Evolutionary conservation across 1,140 invertebrate genomes (phyloP), one percentile per base, ranked within the genome.

Genomic region (Melipona quadrifasciata): DNA sequence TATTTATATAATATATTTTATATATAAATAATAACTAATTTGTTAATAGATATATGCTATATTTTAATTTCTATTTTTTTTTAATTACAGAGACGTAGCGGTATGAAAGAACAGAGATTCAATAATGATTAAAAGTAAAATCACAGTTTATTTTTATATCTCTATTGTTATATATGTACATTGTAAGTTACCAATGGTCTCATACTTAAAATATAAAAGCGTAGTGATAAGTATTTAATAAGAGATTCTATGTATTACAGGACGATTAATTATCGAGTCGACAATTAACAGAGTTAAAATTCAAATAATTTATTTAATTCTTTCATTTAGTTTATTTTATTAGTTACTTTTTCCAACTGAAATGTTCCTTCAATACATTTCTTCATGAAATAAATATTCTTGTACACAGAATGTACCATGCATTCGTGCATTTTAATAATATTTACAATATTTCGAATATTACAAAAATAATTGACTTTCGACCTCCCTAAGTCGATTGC

Each of bases 121-220:
- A 58, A 2, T 24, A 47, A n/a, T 17, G 8, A n/a, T 14, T 17
- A n/a, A 68, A 70, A 73, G 53, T 79, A 39, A 64, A 74, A 27
- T 58, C 68, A 84, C 67, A 79, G 19, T 61, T 79, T 61, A 34
- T 61, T 81, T 80, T 47, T 65, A 79, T 73, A 58, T 79, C 8
- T 73, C 4, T 1, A 58, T 39, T 84, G 84, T 27, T 84, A 84
- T 27, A 72, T 14, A 75, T 72, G 6, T 47, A 47, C 8, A 8
- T 47, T 47, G 0, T 86, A 80, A 78, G 61, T 65, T 84, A 78
- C 86, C 78, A 86, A 78, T 73, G 8, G 16, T 27, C 11, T 64
- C 72, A 72, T 65, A 31, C 2, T 0, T 31, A 80, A 51, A 10
- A 64, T 34, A 61, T 51, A 1, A 21, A 74, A 61, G 16, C 12